Evolutionary conservation across 2,113 vertebrate species (phyloP).

Genomic region (Tachycineta bicolor): DNA sequence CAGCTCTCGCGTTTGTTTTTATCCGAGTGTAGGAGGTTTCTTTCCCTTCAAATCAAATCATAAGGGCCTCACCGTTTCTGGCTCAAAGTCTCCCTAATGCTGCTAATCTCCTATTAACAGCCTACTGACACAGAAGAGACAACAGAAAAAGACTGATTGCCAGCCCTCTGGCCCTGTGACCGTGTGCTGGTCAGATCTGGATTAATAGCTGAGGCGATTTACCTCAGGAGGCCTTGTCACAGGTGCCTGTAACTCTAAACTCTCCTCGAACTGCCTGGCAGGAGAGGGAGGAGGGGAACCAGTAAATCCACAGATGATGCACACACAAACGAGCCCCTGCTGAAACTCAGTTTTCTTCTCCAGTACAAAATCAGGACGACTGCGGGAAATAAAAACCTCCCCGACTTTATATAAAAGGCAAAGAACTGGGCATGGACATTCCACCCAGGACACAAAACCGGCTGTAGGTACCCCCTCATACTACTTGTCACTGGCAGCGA

Average conservation of each 20-base stretch:
- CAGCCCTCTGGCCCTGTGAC: slow-evolving; percentile 55
- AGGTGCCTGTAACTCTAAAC: slow-evolving; percentile 48
- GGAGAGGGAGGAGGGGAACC: neutral
- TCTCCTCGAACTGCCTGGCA: neutral
- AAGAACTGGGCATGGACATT: neutral
- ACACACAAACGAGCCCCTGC: neutral
- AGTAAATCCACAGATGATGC: neutral
- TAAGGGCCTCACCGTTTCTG: neutral
- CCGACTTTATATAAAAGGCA: neutral
- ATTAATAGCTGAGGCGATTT: slow-evolving; percentile 68
- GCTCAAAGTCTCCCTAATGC: slow-evolving; percentile 20
- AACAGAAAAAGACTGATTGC: slow-evolving; percentile 26
- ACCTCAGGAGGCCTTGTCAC: slow-evolving; percentile 37
- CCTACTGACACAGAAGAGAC: slow-evolving; percentile 59
- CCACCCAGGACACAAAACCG: neutral
- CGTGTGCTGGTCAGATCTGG: slow-evolving; percentile 43
- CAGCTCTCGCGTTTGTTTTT: neutral
- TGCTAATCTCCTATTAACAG: slow-evolving; percentile 55
- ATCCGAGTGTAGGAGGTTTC: neutral
- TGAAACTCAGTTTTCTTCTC: neutral
- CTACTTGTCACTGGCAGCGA: neutral
- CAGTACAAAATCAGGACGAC: neutral
- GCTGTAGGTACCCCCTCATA: neutral
- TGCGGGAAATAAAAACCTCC: neutral
- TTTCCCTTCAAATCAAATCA: neutral